A percentile compares a stretch with the other conserved stretches of the same genome.
Evolutionary conservation across 2,113 vertebrate genomes (phyloP).

Genomic region (Salvelinus namaycush): DNA sequence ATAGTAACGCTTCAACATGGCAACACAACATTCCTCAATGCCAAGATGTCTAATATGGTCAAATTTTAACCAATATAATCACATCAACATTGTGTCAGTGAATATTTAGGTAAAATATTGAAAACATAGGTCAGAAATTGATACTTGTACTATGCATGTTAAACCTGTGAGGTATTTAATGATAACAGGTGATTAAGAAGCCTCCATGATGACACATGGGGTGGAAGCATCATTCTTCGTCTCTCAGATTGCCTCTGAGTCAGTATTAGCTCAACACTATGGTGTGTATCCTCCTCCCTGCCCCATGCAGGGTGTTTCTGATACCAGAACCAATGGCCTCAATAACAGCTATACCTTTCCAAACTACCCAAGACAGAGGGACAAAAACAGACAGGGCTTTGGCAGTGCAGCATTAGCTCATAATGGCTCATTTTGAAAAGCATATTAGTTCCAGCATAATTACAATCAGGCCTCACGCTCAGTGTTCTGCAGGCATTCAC

Average conservation of each 20-base stretch:
- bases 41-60: no score
- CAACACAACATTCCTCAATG: no score
- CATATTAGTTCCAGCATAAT: conserved; percentile 85
- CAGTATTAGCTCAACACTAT: conserved; percentile 51
- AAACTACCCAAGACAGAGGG: conserved; percentile 72
- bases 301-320: conserved; percentile 59
- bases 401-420: conserved; percentile 79
- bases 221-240: conserved; percentile 26
- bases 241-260: conserved; percentile 59
- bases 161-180: conserved; percentile 36
- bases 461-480: conserved; percentile 78
- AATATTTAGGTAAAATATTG: neutral
- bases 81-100: neutral
- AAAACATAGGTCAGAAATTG: neutral
- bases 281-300: conserved; percentile 1
- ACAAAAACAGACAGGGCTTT: conserved; percentile 78
- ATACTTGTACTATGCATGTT: no score
- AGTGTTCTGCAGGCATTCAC: conserved; percentile 74
- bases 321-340: conserved; percentile 71
- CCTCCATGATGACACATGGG: conserved; percentile 22
- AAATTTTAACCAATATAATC: neutral
- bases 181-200: conserved; percentile 49
- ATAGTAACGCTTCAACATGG: neutral
- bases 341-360: conserved; percentile 76
- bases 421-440: conserved; percentile 84